These are phyloP conservation scores for Tanypteryx hageni DNA, from an alignment of 2,888 invertebrate genomes.

Conservation along the genomic window DNA sequence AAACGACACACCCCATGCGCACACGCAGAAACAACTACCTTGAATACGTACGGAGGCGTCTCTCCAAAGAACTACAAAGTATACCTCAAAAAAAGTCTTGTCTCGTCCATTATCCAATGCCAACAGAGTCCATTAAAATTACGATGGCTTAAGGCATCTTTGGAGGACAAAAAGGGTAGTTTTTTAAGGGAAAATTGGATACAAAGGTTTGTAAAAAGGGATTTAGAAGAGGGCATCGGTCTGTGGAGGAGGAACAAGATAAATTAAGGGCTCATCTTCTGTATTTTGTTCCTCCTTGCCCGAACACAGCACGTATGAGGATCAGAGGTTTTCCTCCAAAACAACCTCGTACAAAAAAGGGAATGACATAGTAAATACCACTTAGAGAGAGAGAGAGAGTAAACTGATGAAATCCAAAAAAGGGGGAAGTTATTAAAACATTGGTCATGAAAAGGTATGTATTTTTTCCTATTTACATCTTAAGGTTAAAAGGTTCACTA, in stretches of 20 bases:
- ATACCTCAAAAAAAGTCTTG: slow-evolving; percentile 8
- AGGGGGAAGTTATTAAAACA: not conserved
- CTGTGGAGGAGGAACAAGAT: not conserved
- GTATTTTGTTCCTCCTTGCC: not conserved
- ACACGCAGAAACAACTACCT: not conserved
- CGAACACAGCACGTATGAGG: not conserved
- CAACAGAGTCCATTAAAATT: slow-evolving; percentile 21
- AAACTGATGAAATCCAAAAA: not conserved
- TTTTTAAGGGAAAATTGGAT: not conserved
- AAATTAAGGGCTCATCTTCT: not conserved
- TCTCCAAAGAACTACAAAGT: slow-evolving; percentile 41
- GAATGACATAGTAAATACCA: slow-evolving; percentile 14
- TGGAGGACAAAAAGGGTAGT: slow-evolving; percentile 37
- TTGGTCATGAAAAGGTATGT: not conserved
- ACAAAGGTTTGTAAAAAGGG: slow-evolving; percentile 14
- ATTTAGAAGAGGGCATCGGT: not conserved
- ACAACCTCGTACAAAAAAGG: not conserved
- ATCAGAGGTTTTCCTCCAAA: not conserved
- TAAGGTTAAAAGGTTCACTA: slow-evolving; percentile 42
- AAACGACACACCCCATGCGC: not conserved
- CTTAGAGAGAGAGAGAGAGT: not conserved
- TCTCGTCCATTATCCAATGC: not conserved
- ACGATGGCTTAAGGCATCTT: slow-evolving; percentile 54
- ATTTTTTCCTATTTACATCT: not conserved
- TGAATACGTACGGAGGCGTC: not conserved